phyloP scores from a whole-genome alignment of 2,888 invertebrate genomes.

The Eupeodes luniger region DNA sequence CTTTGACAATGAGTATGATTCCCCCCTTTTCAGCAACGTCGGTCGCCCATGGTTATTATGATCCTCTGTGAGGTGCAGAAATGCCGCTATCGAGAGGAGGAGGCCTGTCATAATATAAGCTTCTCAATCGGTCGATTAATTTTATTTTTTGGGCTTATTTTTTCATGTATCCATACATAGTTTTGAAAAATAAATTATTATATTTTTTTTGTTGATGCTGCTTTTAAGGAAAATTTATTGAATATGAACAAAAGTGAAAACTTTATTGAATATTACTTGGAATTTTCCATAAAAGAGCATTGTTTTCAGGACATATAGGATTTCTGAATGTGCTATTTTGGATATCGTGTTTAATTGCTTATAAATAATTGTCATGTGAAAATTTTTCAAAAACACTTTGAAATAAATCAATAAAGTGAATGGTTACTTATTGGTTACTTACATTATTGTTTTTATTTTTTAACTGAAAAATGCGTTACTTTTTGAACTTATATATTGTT shows the following conservation, averaged over 20 bases:
- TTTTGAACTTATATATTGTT: neutral
- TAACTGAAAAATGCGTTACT: too few species aligned
- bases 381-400: slow-evolving; percentile 4
- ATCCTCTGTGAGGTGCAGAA: slow-evolving; percentile 53
- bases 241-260: slow-evolving; percentile 50
- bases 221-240: slow-evolving; percentile 60
- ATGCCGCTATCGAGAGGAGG: slow-evolving; percentile 52
- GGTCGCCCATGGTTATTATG: slow-evolving; percentile 20
- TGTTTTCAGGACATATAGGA: slow-evolving; percentile 32
- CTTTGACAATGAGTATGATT: neutral
- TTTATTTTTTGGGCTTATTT: slow-evolving; percentile 30
- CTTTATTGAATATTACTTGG: slow-evolving; percentile 13
- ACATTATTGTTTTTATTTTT: neutral
- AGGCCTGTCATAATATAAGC: slow-evolving; percentile 60
- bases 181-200: neutral
- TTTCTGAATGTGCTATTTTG: neutral
- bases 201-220: neutral
- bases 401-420: slow-evolving; percentile 63
- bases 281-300: slow-evolving; percentile 66
- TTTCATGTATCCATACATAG: slow-evolving; percentile 2
- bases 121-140: slow-evolving; percentile 48
- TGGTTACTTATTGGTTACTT: slow-evolving; percentile 42
- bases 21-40: neutral
- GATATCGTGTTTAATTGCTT: slow-evolving; percentile 33
- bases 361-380: slow-evolving; percentile 61